Evolutionary conservation across 2,797 vertebrate genomes (phyloP), one percentile per base, ranked within the genome.

Genomic region (Leptatherina wallacei): DNA sequence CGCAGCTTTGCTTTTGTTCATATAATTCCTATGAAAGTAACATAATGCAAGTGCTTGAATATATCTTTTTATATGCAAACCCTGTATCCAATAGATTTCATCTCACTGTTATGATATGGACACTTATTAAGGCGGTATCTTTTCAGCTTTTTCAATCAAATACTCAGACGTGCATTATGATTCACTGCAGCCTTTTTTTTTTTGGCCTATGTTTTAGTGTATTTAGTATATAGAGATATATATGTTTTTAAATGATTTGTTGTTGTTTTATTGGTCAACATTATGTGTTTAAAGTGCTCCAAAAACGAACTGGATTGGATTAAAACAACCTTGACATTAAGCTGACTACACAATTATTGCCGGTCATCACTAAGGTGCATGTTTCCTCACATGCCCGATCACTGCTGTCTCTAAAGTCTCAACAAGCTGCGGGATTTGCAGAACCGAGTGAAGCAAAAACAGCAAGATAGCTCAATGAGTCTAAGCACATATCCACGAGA

Each of bases 401-500:
- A 38, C 57, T 44, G 42, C 44, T 18, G 29, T 42, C 68, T 71
- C 64, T 3, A 55, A 71, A 82, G 47, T 71, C 59, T 80, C 64
- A 69, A 60, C 54, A 71, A 68, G 64, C 52, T 78, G 44, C 5
- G 49, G 73, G 69, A 86, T 85, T 52, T 83, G 18, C 40, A 42
- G 30, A 56, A 36, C 10, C 38, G 44, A 69, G 44, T 38, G 52
- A 71, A 71, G 61, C 22, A 55, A 69, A 78, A 63, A 63, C 64
- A 67, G 3, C 8, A 35, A 77, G 57, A 57, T 44, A 58, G 77
- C 24, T 32, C 18, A 59, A 56, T 20, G 16, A 72, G 16, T 33
- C 70, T 54, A 60, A 77, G 67, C n/a, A 65, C 59, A 57, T 9
- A 4, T 62, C 40, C 40, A 42, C 14, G 6, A 61, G 52, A 61